Evolutionary conservation across 2,113 vertebrate genomes (phyloP).

Genomic region (Macheiramphus alcinus): DNA sequence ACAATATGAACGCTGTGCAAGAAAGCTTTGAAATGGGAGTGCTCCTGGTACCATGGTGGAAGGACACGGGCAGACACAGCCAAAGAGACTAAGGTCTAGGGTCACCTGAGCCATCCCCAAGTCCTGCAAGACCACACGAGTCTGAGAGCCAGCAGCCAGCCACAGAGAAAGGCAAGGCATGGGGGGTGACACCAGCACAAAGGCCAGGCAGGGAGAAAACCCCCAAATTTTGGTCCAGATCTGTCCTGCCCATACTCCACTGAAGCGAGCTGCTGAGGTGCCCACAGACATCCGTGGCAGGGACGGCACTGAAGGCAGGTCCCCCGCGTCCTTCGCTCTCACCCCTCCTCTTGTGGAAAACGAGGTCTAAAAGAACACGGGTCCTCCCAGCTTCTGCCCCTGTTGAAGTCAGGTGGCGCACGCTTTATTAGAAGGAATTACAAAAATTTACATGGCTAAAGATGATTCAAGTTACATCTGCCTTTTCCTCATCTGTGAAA

Average conservation of each 20-base stretch:
- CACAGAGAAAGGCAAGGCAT: neutral
- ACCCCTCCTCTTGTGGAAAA: neutral
- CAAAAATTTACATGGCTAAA: neutral
- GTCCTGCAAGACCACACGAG: neutral
- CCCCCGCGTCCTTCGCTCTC: neutral
- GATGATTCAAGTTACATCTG: neutral
- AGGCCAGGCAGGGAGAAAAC: neutral
- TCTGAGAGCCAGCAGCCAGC: neutral
- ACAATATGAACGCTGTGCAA: neutral
- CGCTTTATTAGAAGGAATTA: neutral
- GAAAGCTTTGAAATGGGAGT: neutral
- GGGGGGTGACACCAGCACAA: neutral
- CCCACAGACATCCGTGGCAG: neutral
- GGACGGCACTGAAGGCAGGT: neutral
- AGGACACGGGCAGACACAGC: neutral
- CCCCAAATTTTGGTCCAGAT: neutral
- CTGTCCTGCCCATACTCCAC: neutral
- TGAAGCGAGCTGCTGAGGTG: rapidly evolving
- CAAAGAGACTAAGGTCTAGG: neutral
- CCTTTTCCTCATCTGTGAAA: neutral
- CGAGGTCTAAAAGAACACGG: neutral
- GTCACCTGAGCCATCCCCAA: neutral
- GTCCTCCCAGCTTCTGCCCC: neutral
- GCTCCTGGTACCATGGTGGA: neutral
- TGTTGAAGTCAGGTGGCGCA: neutral